These are phyloP conservation scores for Percopsis transmontana DNA, from an alignment of 2,113 vertebrate genomes.

Conservation along the genomic window DNA sequence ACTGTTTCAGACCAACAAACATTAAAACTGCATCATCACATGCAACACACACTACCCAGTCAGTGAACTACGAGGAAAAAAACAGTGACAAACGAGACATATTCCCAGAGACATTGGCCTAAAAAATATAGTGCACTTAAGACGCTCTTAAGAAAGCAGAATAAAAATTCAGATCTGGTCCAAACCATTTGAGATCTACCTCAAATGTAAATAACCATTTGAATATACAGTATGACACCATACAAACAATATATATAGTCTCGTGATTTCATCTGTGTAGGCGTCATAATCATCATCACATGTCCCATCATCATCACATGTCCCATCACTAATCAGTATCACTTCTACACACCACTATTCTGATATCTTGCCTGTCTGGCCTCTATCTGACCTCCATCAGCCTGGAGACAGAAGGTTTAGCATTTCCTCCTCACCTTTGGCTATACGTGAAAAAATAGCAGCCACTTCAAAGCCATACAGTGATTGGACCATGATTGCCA, in stretches of 20 bases:
- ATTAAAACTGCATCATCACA: conserved; percentile 6
- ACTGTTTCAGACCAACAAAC: neutral
- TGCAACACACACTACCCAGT: neutral
- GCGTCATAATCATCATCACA: too few relatives aligned
- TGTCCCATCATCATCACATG: too few relatives aligned
- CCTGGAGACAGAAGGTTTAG: conserved; percentile 65
- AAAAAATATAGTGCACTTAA: too few relatives aligned
- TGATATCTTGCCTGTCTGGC: conserved; percentile 33
- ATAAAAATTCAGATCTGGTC: too few relatives aligned
- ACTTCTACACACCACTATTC: neutral
- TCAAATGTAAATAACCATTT: too few relatives aligned
- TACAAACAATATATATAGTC: too few relatives aligned
- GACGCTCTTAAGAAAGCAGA: too few relatives aligned
- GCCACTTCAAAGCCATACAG: conserved; percentile 64
- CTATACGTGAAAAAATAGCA: conserved; percentile 53
- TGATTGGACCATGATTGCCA: conserved; percentile 74
- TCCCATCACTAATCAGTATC: neutral
- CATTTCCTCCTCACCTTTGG: conserved; percentile 68
- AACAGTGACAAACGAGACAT: neutral
- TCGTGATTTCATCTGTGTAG: too few relatives aligned
- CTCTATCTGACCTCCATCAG: conserved; percentile 67
- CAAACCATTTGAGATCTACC: too few relatives aligned
- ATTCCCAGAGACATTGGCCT: too few relatives aligned
- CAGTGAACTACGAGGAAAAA: neutral
- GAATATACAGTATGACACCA: too few relatives aligned